Evolutionary conservation across 37 sponge, comb jelly and placozoan genomes (phyloP).

Genomic region (Spongia lamella): DNA sequence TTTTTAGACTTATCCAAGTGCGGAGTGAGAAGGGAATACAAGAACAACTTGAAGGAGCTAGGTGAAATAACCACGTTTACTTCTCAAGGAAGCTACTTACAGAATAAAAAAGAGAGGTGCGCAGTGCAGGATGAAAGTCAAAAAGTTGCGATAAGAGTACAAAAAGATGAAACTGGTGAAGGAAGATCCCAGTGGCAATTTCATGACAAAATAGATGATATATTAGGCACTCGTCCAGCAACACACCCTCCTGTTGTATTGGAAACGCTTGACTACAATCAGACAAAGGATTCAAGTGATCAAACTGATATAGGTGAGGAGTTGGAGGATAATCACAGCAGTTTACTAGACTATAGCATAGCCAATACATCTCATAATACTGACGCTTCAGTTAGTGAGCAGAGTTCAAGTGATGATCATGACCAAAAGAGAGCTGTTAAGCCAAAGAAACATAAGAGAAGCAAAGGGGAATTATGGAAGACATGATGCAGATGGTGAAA

Average conservation of each 20-base stretch:
- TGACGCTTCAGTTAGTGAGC: too few species aligned
- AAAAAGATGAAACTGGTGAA: slow-evolving; percentile 7
- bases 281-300: too few species aligned
- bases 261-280: not conserved
- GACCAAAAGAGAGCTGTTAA: too few species aligned
- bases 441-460: too few species aligned
- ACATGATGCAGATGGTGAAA: not conserved
- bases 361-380: too few species aligned
- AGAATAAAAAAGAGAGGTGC: not conserved
- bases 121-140: slow-evolving; percentile 12
- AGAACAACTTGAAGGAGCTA: not conserved
- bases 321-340: too few species aligned
- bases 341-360: too few species aligned
- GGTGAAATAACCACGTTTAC: not conserved
- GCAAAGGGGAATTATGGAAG: not conserved
- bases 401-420: too few species aligned
- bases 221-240: too few species aligned
- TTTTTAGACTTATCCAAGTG: not conserved
- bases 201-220: too few species aligned
- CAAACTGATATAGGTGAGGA: too few species aligned
- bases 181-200: not conserved
- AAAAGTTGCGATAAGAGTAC: slow-evolving; percentile 10
- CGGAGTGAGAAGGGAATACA: not conserved
- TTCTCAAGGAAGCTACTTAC: not conserved
- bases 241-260: too few species aligned